Conservation (phyloP, 2,113 vertebrate species). For the Tapirus terrestris region DNA sequence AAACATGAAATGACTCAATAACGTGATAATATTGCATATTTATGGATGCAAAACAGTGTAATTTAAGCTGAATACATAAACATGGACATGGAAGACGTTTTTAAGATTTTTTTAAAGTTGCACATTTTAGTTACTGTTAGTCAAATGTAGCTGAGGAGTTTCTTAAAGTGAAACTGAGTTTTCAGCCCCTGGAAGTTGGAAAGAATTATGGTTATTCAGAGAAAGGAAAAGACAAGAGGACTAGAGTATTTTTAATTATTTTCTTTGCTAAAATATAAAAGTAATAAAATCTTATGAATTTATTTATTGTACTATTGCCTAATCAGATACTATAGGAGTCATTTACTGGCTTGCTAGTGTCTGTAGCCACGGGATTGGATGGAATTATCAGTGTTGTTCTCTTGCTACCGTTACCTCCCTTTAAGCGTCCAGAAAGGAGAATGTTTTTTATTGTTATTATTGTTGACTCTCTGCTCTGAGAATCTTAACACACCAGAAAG, state of each 20-base stretch:
- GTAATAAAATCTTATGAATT: too few relatives aligned
- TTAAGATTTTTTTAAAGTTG: constrained; percentile 25
- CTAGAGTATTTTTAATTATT: background rate
- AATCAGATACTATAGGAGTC: background rate
- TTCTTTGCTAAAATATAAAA: background rate
- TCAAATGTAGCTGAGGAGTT: background rate
- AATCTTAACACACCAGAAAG: background rate
- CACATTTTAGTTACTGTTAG: background rate
- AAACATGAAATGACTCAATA: constrained; percentile 45
- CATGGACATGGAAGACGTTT: constrained; percentile 20
- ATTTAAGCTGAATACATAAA: constrained; percentile 62
- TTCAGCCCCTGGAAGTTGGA: background rate
- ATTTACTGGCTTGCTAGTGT: background rate
- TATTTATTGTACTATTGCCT: background rate
- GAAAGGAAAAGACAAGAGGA: background rate
- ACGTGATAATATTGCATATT: constrained; percentile 53
- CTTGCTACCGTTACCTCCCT: background rate
- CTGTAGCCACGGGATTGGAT: background rate
- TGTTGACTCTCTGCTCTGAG: background rate
- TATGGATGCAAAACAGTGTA: constrained; percentile 51
- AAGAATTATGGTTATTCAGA: background rate
- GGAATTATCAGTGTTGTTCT: background rate
- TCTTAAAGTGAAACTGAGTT: background rate
- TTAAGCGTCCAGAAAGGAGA: background rate
- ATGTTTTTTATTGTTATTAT: background rate